phyloP scores from a whole-genome alignment of 2,797 vertebrate genomes.

The Phalloptychus januarius region DNA sequence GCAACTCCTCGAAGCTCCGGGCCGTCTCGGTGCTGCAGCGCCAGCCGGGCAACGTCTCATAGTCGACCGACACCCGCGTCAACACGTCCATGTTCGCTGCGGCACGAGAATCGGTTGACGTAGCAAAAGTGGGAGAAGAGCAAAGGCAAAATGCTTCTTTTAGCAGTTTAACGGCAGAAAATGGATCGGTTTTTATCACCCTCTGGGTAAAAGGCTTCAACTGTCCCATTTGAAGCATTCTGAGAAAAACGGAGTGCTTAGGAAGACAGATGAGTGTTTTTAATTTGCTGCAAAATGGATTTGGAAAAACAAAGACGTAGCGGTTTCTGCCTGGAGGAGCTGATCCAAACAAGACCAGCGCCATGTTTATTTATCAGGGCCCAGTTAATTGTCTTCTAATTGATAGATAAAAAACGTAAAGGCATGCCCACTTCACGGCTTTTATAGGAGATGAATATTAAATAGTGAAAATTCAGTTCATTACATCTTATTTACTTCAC shows the following conservation, averaged over 20 bases:
- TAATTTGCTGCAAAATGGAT: slow-evolving; percentile 27
- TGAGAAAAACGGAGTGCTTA: not conserved
- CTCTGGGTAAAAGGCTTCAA: slow-evolving; percentile 22
- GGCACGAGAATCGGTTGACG: not conserved
- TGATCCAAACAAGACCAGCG: slow-evolving; percentile 2
- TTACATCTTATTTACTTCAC: not conserved
- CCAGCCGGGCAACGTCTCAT: slow-evolving; percentile 83
- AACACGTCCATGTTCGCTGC: slow-evolving; percentile 85
- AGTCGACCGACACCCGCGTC: slow-evolving; percentile 80
- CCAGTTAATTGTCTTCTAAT: not conserved
- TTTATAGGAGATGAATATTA: not conserved
- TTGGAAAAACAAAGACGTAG: not conserved
- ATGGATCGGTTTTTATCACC: not conserved
- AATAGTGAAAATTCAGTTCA: not conserved
- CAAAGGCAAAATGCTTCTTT: too few species aligned
- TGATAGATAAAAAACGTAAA: not conserved
- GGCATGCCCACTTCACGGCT: not conserved
- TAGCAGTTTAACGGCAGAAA: not conserved
- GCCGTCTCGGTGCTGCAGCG: slow-evolving; percentile 79
- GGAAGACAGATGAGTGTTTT: not conserved
- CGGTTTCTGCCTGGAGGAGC: slow-evolving; percentile 23
- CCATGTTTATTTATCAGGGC: not conserved
- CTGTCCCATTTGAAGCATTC: slow-evolving; percentile 27
- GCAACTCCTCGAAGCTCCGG: slow-evolving; percentile 80
- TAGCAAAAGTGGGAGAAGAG: not conserved